Evolutionary conservation across 2,888 invertebrate genomes (phyloP).

Genomic region (Dynastes grantii): DNA sequence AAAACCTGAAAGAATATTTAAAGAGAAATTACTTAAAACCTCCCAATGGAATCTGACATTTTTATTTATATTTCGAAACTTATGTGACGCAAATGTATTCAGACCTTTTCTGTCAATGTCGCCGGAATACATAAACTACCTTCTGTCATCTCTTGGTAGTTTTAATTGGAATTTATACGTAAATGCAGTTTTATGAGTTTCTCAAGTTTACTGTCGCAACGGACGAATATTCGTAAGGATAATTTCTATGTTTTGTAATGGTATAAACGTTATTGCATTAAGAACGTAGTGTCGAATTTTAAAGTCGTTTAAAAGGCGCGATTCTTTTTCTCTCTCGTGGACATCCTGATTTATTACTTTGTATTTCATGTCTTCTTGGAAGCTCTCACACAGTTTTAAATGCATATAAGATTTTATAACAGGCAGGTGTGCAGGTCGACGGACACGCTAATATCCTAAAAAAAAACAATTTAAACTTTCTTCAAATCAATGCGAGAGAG

Average conservation of each 20-base stretch:
- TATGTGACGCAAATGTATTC: too few species aligned
- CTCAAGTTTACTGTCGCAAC: background rate
- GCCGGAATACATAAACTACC: conserved; percentile 1
- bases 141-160: background rate
- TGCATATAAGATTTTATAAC: background rate
- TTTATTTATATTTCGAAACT: too few species aligned
- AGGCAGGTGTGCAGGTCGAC: background rate
- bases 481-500: too few species aligned
- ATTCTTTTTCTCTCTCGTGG: background rate
- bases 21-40: too few species aligned
- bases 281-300: conserved; percentile 5
- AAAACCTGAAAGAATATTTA: too few species aligned
- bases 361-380: background rate
- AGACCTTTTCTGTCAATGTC: too few species aligned
- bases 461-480: too few species aligned
- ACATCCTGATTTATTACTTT: background rate
- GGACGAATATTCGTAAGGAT: background rate
- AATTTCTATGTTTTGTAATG: conserved; percentile 5
- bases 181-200: conserved; percentile 20
- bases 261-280: conserved; percentile 6
- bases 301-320: conserved; percentile 2
- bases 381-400: background rate
- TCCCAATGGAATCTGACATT: too few species aligned
- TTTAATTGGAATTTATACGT: conserved; percentile 31
- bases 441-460: too few species aligned